These are phyloP conservation scores for Tetramorium parvispinum DNA, from an alignment of 1,140 invertebrate genomes.

Conservation along the genomic window DNA sequence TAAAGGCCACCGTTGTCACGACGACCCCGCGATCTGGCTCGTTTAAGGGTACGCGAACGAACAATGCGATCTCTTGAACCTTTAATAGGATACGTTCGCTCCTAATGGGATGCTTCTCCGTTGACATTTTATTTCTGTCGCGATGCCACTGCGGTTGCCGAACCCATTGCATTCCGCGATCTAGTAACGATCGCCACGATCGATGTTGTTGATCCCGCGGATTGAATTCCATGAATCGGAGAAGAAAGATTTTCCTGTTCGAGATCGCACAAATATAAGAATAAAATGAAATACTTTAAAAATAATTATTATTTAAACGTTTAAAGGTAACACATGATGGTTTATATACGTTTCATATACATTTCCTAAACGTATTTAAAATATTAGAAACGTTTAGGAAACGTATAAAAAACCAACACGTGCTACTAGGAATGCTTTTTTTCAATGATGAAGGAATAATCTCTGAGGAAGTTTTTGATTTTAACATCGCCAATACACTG, in stretches of 20 bases:
- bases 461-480: not conserved
- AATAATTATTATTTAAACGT: not conserved
- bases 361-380: too few species aligned
- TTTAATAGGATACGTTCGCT: conserved; percentile 82
- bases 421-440: too few species aligned
- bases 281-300: not conserved
- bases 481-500: not conserved
- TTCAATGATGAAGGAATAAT: not conserved
- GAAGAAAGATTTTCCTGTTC: not conserved
- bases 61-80: conserved; percentile 80
- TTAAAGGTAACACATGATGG: too few species aligned
- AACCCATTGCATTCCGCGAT: conserved; percentile 80
- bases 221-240: not conserved
- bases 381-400: too few species aligned
- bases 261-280: not conserved
- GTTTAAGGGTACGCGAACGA: conserved; percentile 72
- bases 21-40: conserved; percentile 68
- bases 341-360: too few species aligned
- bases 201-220: conserved; percentile 13
- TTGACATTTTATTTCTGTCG: conserved; percentile 78
- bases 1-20: conserved; percentile 82
- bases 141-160: conserved; percentile 71
- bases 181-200: conserved; percentile 35
- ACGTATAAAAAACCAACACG: too few species aligned
- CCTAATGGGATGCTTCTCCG: conserved; percentile 68